Evolutionary conservation across 2,797 vertebrate genomes (phyloP), one percentile per base, ranked within the genome.

Genomic region (Anabacerthia variegaticeps): DNA sequence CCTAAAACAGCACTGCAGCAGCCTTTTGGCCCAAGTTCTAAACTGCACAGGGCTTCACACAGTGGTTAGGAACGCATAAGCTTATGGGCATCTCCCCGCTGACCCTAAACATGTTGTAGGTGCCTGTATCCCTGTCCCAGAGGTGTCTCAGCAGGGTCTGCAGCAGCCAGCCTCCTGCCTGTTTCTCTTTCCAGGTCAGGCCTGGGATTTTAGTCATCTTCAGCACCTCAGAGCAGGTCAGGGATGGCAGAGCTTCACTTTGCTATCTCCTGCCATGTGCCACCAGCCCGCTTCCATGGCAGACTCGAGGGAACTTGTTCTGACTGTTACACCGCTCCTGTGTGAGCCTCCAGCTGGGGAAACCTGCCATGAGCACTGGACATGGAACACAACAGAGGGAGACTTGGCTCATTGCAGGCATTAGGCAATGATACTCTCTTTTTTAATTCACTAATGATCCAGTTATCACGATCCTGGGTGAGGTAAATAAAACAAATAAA

Each of bases 281-380:
- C 14, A 14, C 18, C 56, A 34, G 41, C 26, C 44, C 10, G 0
- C 9, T 39, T 15, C 75, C 36, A 22, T 0, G 9, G 23, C 1
- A 17, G 26, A 19, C 56, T 10, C 1, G 0, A 67, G n/a, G 46
- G 16, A 71, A 15, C 49, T 4, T 0, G 0, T 44, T 11, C 59
- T 10, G 7, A 15, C 7, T n/a, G 19, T 19, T 14, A 49, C 36
- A 51, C 44, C 23, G n/a, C 55, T 68, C 73, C 36, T 39, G 54
- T 2, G 0, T 3, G 15, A 67, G 20, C 1, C 0, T 18, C 14
- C 39, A 49, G 28, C 23, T 23, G 9, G 43, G 28, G 34, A 79
- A 56, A 73, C 1, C 1, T 6, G 9, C 26, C 5, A 0, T 3
- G 1, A 34, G 18, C 32, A 43, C 1, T 3, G 51, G 26, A 20